Conservation (phyloP, 2,113 vertebrate species). For the Caracal caracal region DNA sequence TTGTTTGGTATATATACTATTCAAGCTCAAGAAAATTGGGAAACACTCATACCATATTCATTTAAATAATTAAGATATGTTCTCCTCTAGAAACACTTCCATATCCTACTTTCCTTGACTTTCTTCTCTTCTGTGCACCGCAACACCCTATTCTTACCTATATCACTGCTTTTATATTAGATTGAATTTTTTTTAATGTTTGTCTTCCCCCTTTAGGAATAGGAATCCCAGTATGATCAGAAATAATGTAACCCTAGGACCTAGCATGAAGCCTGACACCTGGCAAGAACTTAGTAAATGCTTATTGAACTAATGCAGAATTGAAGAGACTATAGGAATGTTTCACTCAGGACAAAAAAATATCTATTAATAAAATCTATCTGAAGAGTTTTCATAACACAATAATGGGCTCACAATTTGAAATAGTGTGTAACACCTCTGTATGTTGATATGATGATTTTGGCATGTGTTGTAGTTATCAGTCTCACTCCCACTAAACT, state of each 20-base stretch:
- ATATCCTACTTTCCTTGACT: neutral
- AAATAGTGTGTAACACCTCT: neutral
- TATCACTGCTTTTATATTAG: neutral
- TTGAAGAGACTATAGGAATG: neutral
- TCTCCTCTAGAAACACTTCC: neutral
- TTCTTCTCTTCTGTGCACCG: neutral
- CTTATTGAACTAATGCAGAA: neutral
- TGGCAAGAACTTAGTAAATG: neutral
- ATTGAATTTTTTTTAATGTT: neutral
- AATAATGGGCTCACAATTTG: neutral
- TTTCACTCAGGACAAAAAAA: neutral
- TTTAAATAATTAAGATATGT: neutral
- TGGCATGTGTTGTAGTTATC: neutral
- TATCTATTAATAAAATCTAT: neutral
- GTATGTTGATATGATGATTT: neutral
- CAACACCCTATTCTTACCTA: neutral
- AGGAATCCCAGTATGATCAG: neutral
- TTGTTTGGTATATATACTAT: neutral
- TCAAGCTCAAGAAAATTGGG: neutral
- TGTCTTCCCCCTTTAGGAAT: neutral
- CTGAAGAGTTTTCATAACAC: constrained; percentile 1
- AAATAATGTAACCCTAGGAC: neutral
- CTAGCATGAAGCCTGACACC: neutral
- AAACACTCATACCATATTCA: neutral
- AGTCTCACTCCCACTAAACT: neutral